phyloP scores from a whole-genome alignment of 23 tunicate species.

The Styela plicata region DNA sequence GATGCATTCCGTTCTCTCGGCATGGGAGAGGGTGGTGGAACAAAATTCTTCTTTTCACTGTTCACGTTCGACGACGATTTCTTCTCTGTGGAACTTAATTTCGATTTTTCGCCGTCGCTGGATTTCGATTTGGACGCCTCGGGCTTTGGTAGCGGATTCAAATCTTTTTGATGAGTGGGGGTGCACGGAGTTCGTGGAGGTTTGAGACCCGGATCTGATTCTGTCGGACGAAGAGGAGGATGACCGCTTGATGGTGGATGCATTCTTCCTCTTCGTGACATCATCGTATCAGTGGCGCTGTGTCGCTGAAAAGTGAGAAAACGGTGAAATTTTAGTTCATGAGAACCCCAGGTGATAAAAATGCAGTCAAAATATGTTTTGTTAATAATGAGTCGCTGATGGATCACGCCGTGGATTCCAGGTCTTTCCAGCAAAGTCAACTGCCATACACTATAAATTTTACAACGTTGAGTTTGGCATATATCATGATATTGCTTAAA shows the following conservation, averaged over 20 bases:
- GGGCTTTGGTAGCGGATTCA: background rate
- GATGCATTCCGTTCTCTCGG: constrained; percentile 15
- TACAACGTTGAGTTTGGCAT: no score
- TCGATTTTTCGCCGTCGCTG: background rate
- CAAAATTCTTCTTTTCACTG: background rate
- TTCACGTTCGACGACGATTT: background rate
- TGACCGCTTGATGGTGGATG: background rate
- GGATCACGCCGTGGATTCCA: no score
- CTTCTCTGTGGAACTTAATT: background rate
- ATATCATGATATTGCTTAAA: no score
- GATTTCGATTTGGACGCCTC: background rate
- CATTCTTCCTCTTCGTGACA: background rate
- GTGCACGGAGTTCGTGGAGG: background rate
- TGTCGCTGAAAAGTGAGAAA: background rate
- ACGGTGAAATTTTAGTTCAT: no score
- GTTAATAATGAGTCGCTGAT: no score
- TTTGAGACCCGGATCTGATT: background rate
- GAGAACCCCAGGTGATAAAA: no score
- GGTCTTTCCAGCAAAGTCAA: no score
- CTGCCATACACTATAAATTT: no score
- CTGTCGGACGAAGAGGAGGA: background rate
- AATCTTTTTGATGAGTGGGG: background rate
- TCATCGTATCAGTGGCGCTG: background rate
- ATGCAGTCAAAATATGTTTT: no score
- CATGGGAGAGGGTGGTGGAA: constrained; percentile 12